Percentiles rank a stretch among this genome's conserved stretches.
Conservation (phyloP, 2,113 vertebrate genomes). For the Acinonyx jubatus region DNA sequence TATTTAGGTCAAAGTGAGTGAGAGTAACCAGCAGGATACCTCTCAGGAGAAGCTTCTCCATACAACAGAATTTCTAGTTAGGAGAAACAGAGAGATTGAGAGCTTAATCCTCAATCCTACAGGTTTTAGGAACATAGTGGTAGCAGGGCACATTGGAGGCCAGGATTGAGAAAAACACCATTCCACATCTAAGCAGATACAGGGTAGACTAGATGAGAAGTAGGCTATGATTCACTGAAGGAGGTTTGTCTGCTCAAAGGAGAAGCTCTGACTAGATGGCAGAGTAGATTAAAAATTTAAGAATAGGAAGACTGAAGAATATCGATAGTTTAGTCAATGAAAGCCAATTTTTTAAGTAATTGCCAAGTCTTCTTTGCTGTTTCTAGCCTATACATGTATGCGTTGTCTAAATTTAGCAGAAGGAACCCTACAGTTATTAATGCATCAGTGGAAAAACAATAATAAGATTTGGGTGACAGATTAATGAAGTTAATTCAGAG, state of each 20-base stretch:
- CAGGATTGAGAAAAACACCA: neutral
- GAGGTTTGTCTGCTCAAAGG: neutral
- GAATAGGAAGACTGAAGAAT: neutral
- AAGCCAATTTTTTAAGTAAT: neutral
- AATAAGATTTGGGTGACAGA: neutral
- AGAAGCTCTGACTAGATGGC: neutral
- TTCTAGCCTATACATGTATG: neutral
- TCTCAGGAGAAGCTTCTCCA: neutral
- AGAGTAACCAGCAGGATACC: neutral
- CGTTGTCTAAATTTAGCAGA: neutral
- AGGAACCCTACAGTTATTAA: neutral
- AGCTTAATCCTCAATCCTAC: neutral
- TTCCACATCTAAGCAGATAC: neutral
- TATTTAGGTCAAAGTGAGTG: neutral
- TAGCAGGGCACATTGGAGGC: neutral
- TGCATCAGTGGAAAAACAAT: neutral
- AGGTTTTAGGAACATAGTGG: neutral
- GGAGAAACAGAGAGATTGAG: neutral
- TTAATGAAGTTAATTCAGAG: neutral
- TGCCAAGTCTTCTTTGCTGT: neutral
- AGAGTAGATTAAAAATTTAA: slow-evolving; percentile 25
- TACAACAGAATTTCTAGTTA: neutral
- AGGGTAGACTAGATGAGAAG: neutral
- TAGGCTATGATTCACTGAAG: neutral
- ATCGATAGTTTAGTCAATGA: slow-evolving; percentile 11